Percentiles rank a stretch among this genome's conserved stretches.
Conservation (phyloP, 2,888 invertebrate species). For the Cancer borealis region DNA sequence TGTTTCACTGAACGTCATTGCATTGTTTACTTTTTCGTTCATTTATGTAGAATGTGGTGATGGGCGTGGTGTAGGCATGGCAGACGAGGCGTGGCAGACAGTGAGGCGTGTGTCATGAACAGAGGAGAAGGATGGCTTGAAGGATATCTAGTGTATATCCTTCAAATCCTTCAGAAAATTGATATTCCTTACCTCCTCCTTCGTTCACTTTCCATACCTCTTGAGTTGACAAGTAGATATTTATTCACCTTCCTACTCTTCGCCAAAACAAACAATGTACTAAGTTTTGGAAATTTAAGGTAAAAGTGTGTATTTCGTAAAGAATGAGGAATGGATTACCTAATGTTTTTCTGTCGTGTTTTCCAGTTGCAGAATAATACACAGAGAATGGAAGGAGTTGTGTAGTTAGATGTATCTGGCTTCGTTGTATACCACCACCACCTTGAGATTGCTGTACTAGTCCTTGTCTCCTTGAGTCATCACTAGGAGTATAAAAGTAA, state of each 20-base stretch:
- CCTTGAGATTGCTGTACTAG: not conserved
- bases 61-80: not conserved
- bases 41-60: not conserved
- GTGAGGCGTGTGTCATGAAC: too few relatives aligned
- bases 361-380: too few relatives aligned
- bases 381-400: too few relatives aligned
- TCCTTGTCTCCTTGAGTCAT: not conserved
- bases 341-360: not conserved
- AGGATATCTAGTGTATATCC: not conserved
- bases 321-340: not conserved
- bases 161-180: not conserved
- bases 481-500: not conserved
- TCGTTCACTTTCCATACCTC: not conserved
- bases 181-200: not conserved
- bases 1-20: not conserved
- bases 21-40: slow-evolving; percentile 1
- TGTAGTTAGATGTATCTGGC: not conserved
- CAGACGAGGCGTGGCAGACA: not conserved
- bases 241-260: not conserved
- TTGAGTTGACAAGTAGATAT: not conserved
- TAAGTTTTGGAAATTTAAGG: not conserved
- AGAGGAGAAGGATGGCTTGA: not conserved
- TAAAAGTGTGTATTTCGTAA: not conserved
- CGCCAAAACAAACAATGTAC: not conserved
- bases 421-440: too few relatives aligned